Percentiles rank a stretch among this genome's conserved stretches.
Evolutionary conservation across 2,888 invertebrate species (phyloP).

Genomic region (Meandrusa payeni): DNA sequence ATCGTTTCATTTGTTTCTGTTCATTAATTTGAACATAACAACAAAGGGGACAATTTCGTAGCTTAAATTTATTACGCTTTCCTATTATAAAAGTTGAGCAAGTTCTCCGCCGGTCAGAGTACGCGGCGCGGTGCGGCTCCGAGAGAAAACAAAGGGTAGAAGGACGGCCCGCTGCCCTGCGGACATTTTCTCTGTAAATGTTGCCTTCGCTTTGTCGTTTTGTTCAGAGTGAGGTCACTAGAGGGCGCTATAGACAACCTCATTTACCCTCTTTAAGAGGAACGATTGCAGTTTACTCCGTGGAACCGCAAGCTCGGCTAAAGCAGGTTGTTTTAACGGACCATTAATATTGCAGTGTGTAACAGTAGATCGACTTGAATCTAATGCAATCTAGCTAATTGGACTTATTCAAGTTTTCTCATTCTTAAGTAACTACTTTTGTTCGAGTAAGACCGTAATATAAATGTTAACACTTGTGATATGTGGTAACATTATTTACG

Average conservation of each 20-base stretch:
- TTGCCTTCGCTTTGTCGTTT: slow-evolving; percentile 64
- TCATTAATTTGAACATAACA: slow-evolving; percentile 20
- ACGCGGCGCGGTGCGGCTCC: slow-evolving; percentile 38
- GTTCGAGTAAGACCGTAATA: no score
- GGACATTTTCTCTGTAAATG: slow-evolving; percentile 71
- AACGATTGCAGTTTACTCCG: slow-evolving; percentile 53
- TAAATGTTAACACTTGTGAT: no score
- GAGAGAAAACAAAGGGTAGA: slow-evolving; percentile 68
- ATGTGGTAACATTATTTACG: no score
- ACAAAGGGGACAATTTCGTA: slow-evolving; percentile 22
- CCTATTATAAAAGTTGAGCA: slow-evolving; percentile 46
- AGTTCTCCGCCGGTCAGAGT: slow-evolving; percentile 40
- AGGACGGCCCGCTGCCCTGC: slow-evolving; percentile 57
- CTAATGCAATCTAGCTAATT: slow-evolving; percentile 14
- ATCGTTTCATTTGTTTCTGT: slow-evolving; percentile 20
- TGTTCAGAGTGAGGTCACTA: slow-evolving; percentile 55
- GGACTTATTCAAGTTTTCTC: slow-evolving; percentile 9
- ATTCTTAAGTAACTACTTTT: slow-evolving; percentile 9
- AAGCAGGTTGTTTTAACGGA: slow-evolving; percentile 59
- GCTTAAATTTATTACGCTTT: slow-evolving; percentile 33
- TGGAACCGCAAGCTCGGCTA: slow-evolving; percentile 52
- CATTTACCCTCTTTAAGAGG: slow-evolving; percentile 58
- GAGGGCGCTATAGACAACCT: slow-evolving; percentile 59
- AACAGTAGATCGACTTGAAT: slow-evolving; percentile 14
- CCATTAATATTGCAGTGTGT: slow-evolving; percentile 64